A percentile compares a stretch with the other conserved stretches of the same genome.
phyloP scores from a whole-genome alignment of 1,140 invertebrate species.

The Micrasema minimum region DNA sequence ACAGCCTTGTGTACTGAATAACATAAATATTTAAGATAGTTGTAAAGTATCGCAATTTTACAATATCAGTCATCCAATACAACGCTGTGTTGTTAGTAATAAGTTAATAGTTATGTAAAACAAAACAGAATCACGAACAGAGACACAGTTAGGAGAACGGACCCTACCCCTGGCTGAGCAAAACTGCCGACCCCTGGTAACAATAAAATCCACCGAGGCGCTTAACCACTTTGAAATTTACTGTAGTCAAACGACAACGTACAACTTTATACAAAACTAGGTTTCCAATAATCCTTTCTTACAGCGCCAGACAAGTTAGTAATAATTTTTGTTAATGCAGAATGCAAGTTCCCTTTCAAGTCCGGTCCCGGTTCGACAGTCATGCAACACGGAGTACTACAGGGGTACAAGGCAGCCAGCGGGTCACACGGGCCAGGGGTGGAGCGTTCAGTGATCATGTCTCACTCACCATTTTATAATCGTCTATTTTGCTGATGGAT shows the following conservation, averaged over 20 bases:
- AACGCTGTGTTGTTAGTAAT: too few species aligned
- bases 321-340: too few species aligned
- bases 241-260: background rate
- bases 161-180: background rate
- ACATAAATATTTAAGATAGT: too few species aligned
- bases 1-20: too few species aligned
- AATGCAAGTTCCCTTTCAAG: too few species aligned
- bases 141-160: slow-evolving; percentile 24
- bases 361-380: too few species aligned
- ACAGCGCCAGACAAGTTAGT: too few species aligned
- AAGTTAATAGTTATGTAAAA: too few species aligned
- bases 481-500: slow-evolving; percentile 98
- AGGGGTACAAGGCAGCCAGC: background rate
- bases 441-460: slow-evolving; percentile 4
- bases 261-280: background rate
- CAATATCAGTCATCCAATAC: slow-evolving; percentile 50
- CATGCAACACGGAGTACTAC: background rate
- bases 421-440: background rate
- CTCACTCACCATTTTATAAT: slow-evolving; percentile 97
- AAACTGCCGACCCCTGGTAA: background rate
- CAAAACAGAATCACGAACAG: slow-evolving; percentile 50
- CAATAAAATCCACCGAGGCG: too few species aligned
- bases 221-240: background rate
- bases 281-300: too few species aligned
- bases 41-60: slow-evolving; percentile 44